Evolutionary conservation across 2,888 invertebrate species (phyloP).

Genomic region (Dasysyrphus albostriatus): DNA sequence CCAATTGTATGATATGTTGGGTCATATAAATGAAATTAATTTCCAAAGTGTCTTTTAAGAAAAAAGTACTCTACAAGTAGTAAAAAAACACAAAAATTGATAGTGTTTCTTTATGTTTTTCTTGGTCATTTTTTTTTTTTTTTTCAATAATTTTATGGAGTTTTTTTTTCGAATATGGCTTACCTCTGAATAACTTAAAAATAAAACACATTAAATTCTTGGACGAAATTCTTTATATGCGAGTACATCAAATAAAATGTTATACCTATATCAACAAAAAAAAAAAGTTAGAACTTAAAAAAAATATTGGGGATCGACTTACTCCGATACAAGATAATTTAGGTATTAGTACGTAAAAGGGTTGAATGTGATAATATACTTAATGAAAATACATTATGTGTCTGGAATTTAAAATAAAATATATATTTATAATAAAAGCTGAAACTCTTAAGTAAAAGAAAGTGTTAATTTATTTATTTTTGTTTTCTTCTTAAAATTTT

Average conservation of each 20-base stretch:
- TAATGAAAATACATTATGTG: neutral
- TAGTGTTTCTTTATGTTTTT: neutral
- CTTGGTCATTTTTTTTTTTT: neutral
- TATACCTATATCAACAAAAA: too few species aligned
- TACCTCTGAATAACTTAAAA: neutral
- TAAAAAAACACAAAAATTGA: too few species aligned
- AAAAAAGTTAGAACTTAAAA: neutral
- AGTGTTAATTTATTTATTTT: neutral
- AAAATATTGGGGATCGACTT: constrained; percentile 3
- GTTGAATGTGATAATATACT: neutral
- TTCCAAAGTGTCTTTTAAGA: too few species aligned
- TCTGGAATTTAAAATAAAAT: neutral
- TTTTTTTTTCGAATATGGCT: neutral
- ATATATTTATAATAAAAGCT: too few species aligned
- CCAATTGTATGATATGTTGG: too few species aligned
- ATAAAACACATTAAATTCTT: neutral
- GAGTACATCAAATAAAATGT: neutral
- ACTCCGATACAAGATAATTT: constrained; percentile 4
- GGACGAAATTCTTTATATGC: neutral
- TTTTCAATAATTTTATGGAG: neutral
- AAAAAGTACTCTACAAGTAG: too few species aligned
- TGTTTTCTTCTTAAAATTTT: neutral
- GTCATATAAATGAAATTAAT: too few species aligned
- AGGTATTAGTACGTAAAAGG: neutral
- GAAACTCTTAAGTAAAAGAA: too few species aligned